Conservation (phyloP, 2,797 vertebrate species). For the Lagocephalus sceleratus region DNA sequence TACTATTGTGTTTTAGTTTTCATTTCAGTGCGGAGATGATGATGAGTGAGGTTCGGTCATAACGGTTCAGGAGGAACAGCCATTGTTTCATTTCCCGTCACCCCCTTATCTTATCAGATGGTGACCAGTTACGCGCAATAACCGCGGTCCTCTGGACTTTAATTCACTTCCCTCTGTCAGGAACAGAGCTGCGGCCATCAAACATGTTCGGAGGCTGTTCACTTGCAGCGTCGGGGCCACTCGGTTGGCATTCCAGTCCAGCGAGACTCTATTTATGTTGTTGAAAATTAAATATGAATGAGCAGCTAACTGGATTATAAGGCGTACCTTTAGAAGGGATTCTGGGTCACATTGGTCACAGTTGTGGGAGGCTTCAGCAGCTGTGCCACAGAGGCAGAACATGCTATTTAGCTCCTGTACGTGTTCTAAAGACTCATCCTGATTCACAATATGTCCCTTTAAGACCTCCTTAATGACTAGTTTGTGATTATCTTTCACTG, state of each 20-base stretch:
- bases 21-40: conserved; percentile 2
- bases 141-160: background rate
- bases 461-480: background rate
- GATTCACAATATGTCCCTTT: background rate
- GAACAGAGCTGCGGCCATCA: too few species aligned
- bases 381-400: background rate
- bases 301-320: conserved; percentile 41
- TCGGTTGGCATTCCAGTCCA: conserved; percentile 10
- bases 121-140: conserved; percentile 3
- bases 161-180: background rate
- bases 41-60: conserved; percentile 30
- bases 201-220: too few species aligned
- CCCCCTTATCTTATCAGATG: conserved; percentile 30
- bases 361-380: conserved; percentile 22
- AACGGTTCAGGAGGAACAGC: conserved; percentile 20
- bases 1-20: too few species aligned
- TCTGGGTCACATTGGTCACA: conserved; percentile 51
- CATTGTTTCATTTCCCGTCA: conserved; percentile 42
- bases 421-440: too few species aligned
- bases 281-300: conserved; percentile 16
- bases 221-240: background rate
- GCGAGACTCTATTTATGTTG: conserved; percentile 7
- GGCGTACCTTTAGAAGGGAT: conserved; percentile 33
- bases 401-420: background rate
- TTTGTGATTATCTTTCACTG: too few species aligned